Evolutionary conservation across 2,888 invertebrate genomes (phyloP).

Genomic region (Rhimphoctona megacephalus): DNA sequence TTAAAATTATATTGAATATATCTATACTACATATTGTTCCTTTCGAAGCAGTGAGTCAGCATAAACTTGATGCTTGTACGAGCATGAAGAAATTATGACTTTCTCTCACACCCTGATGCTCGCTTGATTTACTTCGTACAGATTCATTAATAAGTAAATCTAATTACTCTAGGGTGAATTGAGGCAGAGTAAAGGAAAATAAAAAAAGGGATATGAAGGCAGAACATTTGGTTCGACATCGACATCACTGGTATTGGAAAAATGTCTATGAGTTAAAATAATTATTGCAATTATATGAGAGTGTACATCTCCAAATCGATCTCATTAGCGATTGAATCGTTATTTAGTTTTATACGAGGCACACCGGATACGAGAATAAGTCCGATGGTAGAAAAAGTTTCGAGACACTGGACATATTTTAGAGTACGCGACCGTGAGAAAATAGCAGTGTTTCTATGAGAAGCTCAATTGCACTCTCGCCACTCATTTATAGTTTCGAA

Average conservation of each 20-base stretch:
- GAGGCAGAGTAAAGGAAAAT: background rate
- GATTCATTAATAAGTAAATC: background rate
- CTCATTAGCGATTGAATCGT: constrained; percentile 29
- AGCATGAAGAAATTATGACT: background rate
- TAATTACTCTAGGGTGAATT: background rate
- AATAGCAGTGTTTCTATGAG: background rate
- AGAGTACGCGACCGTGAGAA: background rate
- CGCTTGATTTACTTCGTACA: background rate
- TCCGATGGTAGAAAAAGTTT: background rate
- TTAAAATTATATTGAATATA: background rate
- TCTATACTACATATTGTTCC: too few species aligned
- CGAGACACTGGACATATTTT: constrained; percentile 10
- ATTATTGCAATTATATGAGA: background rate
- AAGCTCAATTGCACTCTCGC: background rate
- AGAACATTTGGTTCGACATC: background rate
- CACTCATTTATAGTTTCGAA: constrained; percentile 14
- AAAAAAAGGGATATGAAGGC: background rate
- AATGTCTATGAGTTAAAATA: background rate
- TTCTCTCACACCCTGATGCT: background rate
- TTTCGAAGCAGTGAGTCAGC: background rate
- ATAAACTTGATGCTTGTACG: background rate
- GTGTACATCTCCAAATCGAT: background rate
- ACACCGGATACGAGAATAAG: background rate
- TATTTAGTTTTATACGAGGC: background rate
- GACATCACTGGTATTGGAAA: background rate